Base-by-base conservation (phyloP, 2,888 invertebrate genomes). In the Caradrina clavipalpis region DNA sequence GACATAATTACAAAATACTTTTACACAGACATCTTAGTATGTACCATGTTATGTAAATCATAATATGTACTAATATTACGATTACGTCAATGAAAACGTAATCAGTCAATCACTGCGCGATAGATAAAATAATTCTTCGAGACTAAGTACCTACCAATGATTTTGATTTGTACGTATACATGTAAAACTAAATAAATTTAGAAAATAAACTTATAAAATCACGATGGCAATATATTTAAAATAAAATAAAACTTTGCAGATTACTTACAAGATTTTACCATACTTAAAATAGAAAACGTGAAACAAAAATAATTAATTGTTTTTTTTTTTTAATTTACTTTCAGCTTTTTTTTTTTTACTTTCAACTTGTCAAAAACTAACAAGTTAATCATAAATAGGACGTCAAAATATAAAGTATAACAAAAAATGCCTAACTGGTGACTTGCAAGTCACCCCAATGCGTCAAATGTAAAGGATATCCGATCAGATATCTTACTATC, bases 361-460 rank as follows among this genome's bases (percentile, higher is more conserved):
- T 58, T 51, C 2, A 42, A 26, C 19, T 21, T 49, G 61, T 21
- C 47, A 79, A 51, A 56, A 21, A 65, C 10, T 57, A 53, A 49
- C 4, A 60, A 57, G 13, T 35, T 21, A 57, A 60, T 39, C 19
- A 3, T 35, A 57, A 49, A 22, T 54, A 42, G n/a, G 42, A 42
- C 26, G 5, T 11, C 2, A n/a, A 45, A 62, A 22, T 42, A 17
- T 17, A 54, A 45, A 70, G 1, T 1, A 0, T 3, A 2, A 42
- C 50, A 72, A 65, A 66, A 75, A 78, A 65, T 47, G 0, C 15
- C 51, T 19, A 31, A 57, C n/a, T n/a, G n/a, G n/a, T n/a, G n/a
- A n/a, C n/a, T 7, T 11, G 76, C 69, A 76, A 80, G 60, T 76
- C 80, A 80, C 70, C 10, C 11, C 49, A 39, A 35, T 80, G 53